Conservation (phyloP, 2,888 invertebrate genomes). For the Strigamia transsilvanica region DNA sequence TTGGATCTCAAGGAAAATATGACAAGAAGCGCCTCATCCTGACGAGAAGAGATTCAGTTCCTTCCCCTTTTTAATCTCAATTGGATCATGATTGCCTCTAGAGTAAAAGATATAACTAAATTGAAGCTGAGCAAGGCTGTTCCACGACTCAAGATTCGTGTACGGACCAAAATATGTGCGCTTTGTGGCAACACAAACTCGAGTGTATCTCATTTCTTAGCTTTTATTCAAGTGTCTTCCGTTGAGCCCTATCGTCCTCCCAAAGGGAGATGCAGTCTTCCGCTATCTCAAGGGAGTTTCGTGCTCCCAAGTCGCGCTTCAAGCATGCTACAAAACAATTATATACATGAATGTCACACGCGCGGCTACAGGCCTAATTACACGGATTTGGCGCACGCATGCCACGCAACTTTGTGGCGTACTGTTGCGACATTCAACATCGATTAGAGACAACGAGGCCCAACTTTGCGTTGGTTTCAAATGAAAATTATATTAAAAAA, state of each 20-base stretch:
- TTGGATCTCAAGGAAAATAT: conserved; percentile 33
- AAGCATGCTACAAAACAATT: conserved; percentile 32
- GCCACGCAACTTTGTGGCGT: conserved; percentile 2
- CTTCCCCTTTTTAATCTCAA: conserved; percentile 39
- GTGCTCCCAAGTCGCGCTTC: conserved; percentile 23
- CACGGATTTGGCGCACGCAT: conserved; percentile 18
- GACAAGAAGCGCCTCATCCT: conserved; percentile 23
- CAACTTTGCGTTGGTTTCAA: no score
- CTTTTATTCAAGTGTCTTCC: conserved; percentile 17
- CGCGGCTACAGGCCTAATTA: conserved; percentile 34
- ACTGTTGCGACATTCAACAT: neutral
- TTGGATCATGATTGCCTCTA: conserved; percentile 23
- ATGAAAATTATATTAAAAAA: no score
- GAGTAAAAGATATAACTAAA: conserved; percentile 18
- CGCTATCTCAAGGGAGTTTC: conserved; percentile 33
- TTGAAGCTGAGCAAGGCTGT: conserved; percentile 19
- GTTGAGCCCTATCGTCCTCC: conserved; percentile 15
- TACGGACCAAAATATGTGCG: neutral
- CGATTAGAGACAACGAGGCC: neutral
- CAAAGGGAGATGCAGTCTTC: conserved; percentile 37
- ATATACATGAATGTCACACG: conserved; percentile 32
- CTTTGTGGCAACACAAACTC: conserved; percentile 27
- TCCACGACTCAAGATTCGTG: neutral
- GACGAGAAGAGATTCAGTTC: conserved; percentile 13
- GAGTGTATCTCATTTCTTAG: conserved; percentile 36